Base-by-base conservation (phyloP, 1,140 invertebrate genomes). In the Andrena cerasifolii region DNA sequence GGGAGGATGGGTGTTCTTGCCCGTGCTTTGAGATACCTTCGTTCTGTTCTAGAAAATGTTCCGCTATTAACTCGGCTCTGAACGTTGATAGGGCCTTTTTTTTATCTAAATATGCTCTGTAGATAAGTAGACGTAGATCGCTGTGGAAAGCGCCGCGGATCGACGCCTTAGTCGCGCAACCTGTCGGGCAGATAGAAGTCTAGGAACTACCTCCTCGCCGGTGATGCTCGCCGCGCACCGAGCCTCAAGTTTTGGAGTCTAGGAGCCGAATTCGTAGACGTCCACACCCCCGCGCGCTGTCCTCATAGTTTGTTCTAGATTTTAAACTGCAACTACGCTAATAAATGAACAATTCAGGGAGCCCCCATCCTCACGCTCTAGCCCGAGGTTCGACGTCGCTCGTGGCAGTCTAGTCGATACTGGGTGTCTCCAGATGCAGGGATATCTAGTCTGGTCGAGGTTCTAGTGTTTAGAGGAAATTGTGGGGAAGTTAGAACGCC, bases 241-340 rank as follows among this genome's bases (percentile, higher is more conserved):
- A 81, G 65, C 78, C 81, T 73, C 68, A 81, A 81, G 79, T 83
- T 83, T 83, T 56, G 74, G 63, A 83, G 79, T 83, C 79, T 83
- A 83, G 81, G 81, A 81, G 51, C 36, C 51, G 54, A 78, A 81
- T 81, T 83, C 78, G 77, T 83, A 83, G 80, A 72, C 78, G 28
- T 67, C n/a, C 36, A 14, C 21, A 5, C 43, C 16, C 33, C 12
- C 12, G 45, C 16, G 16, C 16, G 36, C 31, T 33, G 16, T 73
- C 65, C 47, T 47, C 36, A 21, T 59, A 28, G 49, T 36, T 73
- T 61, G 53, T 53, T 74, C 79, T 81, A 81, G 79, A 79, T 74
- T 68, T 66, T 31, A 36, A 72, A 33, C 43, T 8, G 12, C 56
- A 33, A 56, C 66, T 68, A 68, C 53, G 51, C 51, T 43, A 56